Conservation (phyloP, 2,113 vertebrate species). For the Aegithalos caudatus region DNA sequence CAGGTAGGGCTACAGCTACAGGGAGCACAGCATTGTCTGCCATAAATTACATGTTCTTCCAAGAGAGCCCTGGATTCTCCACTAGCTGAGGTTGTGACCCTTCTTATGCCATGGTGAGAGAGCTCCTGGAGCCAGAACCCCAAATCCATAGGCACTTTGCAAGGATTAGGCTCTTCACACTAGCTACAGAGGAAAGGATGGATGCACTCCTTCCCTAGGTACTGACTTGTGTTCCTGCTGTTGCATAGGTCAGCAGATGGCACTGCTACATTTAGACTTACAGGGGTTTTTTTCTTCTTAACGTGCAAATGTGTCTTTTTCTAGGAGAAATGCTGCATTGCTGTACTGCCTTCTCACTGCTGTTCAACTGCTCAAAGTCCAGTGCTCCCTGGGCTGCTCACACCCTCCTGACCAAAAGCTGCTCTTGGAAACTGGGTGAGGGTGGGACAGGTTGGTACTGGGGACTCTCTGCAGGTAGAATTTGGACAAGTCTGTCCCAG, state of each 20-base stretch:
- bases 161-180: not conserved
- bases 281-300: not conserved
- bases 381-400: not conserved
- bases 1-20: not conserved
- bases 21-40: not conserved
- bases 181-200: not conserved
- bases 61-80: not conserved
- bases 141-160: not conserved
- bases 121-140: not conserved
- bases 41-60: not conserved
- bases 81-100: not conserved
- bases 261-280: constrained; percentile 64
- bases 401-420: not conserved
- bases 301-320: not conserved
- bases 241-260: constrained; percentile 64
- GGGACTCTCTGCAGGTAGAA: not conserved
- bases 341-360: not conserved
- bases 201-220: not conserved
- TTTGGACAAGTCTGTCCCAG: not conserved
- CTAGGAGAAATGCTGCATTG: constrained; percentile 41
- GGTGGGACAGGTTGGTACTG: not conserved
- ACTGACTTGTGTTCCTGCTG: not conserved
- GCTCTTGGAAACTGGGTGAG: not conserved
- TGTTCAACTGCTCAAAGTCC: not conserved
- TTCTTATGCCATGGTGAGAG: not conserved